Base-by-base conservation (phyloP, 2,888 invertebrate species). In the Ptilodon capucinus region DNA sequence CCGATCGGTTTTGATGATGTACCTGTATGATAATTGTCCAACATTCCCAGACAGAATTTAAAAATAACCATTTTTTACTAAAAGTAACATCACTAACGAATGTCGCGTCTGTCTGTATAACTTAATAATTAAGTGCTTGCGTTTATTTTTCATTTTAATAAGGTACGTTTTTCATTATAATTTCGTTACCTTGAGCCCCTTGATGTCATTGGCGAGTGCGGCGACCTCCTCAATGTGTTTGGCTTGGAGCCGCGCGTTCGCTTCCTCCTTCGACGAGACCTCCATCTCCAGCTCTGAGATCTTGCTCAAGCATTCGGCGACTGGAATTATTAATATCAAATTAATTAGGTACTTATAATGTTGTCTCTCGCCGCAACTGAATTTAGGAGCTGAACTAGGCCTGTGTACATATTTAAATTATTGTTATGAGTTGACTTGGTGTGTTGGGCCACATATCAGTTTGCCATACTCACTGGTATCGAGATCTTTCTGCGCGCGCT, bases 231-330 rank as follows among this genome's bases (percentile, higher is more conserved):
- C 92, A 64, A 80, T 81, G 66, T 84, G 91, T 48, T 75, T 76
- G 58, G 90, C 89, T 54, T 91, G 87, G 40, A 92, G 85, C 59
- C 91, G 89, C 48, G 89, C 82, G 62, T 91, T 91, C 45, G 74
- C 85, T 64, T 92, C 87, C 61, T 92, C 92, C 60, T 89, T 91
- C 40, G 90, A 83, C 40, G 90, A 81, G 60, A 92, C 83, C 69
- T 93, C 92, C 64, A 85, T 84, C 75, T 93, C 92, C 66, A 92
- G 86, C 76, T 92, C 92, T 62, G 91, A 86, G 74, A 91, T 91
- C 84, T 91, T 91, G 81, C 84, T 84, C 76, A 93, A 76, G 81
- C 91, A 93, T 80, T 92, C 90, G 75, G 92, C 92, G 76, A 92
- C 93, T 93, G 73, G 0, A 38, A 38, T 19, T 6, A 32, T 2